Evolutionary conservation across 2,888 invertebrate genomes (phyloP).

Genomic region (Melieria picta): DNA sequence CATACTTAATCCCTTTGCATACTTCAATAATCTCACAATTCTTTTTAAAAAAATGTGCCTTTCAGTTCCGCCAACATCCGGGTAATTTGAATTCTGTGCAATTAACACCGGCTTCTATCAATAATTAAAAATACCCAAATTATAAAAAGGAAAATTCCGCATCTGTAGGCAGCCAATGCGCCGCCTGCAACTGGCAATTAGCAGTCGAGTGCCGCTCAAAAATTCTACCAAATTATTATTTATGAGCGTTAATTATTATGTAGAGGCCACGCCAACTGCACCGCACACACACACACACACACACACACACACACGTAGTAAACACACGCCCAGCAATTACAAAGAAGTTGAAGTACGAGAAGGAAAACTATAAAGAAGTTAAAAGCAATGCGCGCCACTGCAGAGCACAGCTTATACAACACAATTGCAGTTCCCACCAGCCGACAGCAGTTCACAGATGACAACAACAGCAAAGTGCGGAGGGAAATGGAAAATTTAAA

Average conservation of each 20-base stretch:
- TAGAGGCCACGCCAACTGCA: slow-evolving; percentile 21
- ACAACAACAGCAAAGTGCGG: too few species aligned
- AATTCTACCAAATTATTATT: slow-evolving; percentile 44
- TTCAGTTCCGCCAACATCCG: slow-evolving; percentile 24
- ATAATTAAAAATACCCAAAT: slow-evolving; percentile 24
- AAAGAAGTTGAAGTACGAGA: not conserved
- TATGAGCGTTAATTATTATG: slow-evolving; percentile 49
- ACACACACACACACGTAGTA: slow-evolving; percentile 6
- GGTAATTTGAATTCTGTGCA: slow-evolving; percentile 29
- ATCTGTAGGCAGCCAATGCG: not conserved
- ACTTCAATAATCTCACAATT: too few species aligned
- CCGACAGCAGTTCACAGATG: too few species aligned
- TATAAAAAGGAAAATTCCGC: not conserved
- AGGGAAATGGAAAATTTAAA: too few species aligned
- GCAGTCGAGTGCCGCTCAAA: slow-evolving; percentile 4
- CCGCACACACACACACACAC: slow-evolving; percentile 8
- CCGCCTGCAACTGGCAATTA: not conserved
- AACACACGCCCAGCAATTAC: slow-evolving; percentile 12
- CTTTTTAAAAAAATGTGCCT: not conserved
- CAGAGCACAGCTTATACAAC: too few species aligned
- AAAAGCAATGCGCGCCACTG: not conserved
- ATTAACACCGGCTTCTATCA: slow-evolving; percentile 23
- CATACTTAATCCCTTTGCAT: too few species aligned
- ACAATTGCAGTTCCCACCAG: too few species aligned
- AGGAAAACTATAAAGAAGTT: not conserved